These are phyloP conservation scores for Larimichthys crocea DNA, from an alignment of 2,113 vertebrate species.

Conservation along the genomic window DNA sequence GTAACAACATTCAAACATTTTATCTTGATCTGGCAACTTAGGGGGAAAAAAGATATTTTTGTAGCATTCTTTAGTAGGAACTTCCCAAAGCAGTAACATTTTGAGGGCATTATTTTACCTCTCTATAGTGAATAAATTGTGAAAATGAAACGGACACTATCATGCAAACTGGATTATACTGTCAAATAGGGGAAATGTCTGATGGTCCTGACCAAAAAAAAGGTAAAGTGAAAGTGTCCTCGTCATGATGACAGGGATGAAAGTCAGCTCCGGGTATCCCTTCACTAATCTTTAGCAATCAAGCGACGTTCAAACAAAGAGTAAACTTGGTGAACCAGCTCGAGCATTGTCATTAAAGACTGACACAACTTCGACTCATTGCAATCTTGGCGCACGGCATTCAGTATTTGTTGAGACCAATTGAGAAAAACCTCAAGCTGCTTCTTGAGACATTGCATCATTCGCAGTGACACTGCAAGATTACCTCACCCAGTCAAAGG, in stretches of 20 bases:
- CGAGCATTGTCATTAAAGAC: background rate
- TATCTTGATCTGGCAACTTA: too few species aligned
- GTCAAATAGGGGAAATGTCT: background rate
- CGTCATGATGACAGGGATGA: background rate
- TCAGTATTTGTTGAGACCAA: background rate
- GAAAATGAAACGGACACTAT: background rate
- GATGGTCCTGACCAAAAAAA: background rate
- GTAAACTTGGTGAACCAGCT: background rate
- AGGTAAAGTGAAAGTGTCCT: background rate
- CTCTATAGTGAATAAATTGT: too few species aligned
- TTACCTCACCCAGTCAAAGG: conserved; percentile 45
- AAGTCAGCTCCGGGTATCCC: background rate
- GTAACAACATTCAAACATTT: background rate
- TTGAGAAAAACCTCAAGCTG: conserved; percentile 24
- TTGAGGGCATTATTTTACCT: too few species aligned
- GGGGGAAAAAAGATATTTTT: too few species aligned
- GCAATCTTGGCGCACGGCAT: background rate
- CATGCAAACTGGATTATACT: background rate
- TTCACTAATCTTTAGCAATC: background rate
- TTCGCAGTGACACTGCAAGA: conserved; percentile 33
- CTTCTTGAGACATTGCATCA: conserved; percentile 50
- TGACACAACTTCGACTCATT: background rate
- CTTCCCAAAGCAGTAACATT: too few species aligned
- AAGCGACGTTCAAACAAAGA: background rate
- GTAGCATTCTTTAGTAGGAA: too few species aligned